Evolutionary conservation across 1,140 invertebrate species (phyloP).

Genomic region (Chironomus tepperi): DNA sequence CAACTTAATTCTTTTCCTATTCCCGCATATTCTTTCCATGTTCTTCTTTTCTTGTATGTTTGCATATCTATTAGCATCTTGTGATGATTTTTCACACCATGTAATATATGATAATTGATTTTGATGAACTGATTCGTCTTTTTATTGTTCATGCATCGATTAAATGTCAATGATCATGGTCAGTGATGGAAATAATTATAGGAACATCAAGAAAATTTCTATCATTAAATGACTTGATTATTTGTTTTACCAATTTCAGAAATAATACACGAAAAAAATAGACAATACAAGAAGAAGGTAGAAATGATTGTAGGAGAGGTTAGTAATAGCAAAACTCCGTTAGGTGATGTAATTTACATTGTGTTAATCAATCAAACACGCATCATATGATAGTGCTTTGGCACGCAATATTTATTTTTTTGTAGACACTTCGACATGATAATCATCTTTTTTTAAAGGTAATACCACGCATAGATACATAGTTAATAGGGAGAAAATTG

Average conservation of each 20-base stretch:
- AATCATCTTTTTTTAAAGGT: neutral
- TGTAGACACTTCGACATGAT: constrained; percentile 12
- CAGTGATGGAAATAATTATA: neutral
- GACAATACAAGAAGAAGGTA: no score
- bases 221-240: neutral
- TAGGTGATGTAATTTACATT: neutral
- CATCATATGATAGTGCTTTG: neutral
- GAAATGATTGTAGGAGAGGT: no score
- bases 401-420: neutral
- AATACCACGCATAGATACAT: no score
- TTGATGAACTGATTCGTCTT: constrained; percentile 13
- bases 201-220: neutral
- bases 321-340: no score
- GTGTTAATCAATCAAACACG: constrained; percentile 5
- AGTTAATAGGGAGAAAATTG: no score
- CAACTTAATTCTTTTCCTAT: no score
- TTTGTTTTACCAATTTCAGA: neutral
- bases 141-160: neutral
- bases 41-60: neutral
- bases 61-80: neutral
- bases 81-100: neutral
- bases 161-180: neutral
- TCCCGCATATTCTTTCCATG: neutral
- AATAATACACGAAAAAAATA: neutral
- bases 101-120: neutral